Evolutionary conservation across 2,888 invertebrate species (phyloP), one percentile per base, ranked within the genome.

Genomic region (Drosophila borborema): DNA sequence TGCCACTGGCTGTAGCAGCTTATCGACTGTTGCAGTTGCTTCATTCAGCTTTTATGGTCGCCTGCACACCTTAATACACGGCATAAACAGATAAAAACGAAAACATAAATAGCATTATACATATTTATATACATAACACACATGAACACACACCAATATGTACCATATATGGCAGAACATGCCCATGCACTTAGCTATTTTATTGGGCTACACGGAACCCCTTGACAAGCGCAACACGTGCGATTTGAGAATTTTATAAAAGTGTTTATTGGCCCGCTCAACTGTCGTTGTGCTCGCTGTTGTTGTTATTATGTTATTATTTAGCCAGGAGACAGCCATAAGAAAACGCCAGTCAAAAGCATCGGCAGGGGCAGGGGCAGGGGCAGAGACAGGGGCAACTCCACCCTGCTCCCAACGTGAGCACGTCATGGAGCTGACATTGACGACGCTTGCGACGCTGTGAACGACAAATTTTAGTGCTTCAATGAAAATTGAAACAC

Each of bases 231-330:
- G 80, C 82, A 80, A 85, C 80, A 85, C 89, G 82, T 89, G 85
- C 86, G 84, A 74, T 86, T 81, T 74, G 72, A 81, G 81, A 86
- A 86, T 86, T 86, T 86, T 86, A 89, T 86, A 86, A 86, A 72
- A 85, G 86, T 85, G 85, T 86, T 85, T 85, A 86, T 89, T 82
- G 69, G 85, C 87, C 77, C 74, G 61, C 62, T 72, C 53, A 68
- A 68, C 66, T 53, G 68, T 61, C 60, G 80, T 48, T 55, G 53
- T 71, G 69, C 14, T 31, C 64, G 14, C 31, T 12, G n/a, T 55
- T 60, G 55, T 46, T 61, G 51, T 65, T 64, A 46, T 65, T 60
- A 56, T 66, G 49, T 64, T 62, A 62, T 64, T 64, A 61, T 70
- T 61, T 51, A 51, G 64, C 49, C 51, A 55, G 23, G 46, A 46